Conservation (phyloP, 2,888 invertebrate species). For the Eretmocerus hayati region DNA sequence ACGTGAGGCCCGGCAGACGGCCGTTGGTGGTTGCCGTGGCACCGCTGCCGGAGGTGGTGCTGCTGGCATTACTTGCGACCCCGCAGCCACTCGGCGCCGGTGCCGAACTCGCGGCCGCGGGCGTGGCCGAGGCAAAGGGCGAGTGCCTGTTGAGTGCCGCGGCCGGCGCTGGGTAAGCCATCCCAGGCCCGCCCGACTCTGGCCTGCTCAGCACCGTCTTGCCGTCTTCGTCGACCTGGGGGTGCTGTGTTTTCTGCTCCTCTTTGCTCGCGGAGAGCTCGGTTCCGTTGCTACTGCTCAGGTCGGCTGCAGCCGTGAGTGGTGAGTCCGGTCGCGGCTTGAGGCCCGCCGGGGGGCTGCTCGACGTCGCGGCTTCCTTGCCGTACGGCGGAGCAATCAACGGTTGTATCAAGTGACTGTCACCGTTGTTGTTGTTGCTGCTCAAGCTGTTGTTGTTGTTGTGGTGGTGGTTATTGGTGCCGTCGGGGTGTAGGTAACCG, state of each 20-base stretch:
- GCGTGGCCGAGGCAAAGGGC: conserved; percentile 31
- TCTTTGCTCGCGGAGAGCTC: not conserved
- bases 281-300: not conserved
- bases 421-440: conserved; percentile 14
- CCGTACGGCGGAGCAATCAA: not conserved
- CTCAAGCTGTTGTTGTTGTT: not conserved
- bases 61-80: conserved; percentile 49
- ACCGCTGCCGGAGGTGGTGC: conserved; percentile 35
- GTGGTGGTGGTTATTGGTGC: not conserved
- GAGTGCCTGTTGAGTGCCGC: conserved; percentile 43
- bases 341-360: not conserved
- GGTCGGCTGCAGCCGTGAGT: conserved; percentile 20
- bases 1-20: conserved; percentile 80
- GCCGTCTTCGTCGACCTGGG: conserved; percentile 34
- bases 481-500: not conserved
- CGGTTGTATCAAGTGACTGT: conserved; percentile 18
- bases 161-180: conserved; percentile 47
- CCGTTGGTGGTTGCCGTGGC: conserved; percentile 49
- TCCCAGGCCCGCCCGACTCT: conserved; percentile 47
- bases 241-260: conserved; percentile 21
- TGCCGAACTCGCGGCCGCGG: conserved; percentile 19
- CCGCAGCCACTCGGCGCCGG: conserved; percentile 16
- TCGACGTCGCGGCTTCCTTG: conserved; percentile 4
- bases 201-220: conserved; percentile 45
- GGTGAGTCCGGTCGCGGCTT: conserved; percentile 3